Evolutionary conservation across 2,113 vertebrate genomes (phyloP).

Genomic region (Circaetus gallicus): DNA sequence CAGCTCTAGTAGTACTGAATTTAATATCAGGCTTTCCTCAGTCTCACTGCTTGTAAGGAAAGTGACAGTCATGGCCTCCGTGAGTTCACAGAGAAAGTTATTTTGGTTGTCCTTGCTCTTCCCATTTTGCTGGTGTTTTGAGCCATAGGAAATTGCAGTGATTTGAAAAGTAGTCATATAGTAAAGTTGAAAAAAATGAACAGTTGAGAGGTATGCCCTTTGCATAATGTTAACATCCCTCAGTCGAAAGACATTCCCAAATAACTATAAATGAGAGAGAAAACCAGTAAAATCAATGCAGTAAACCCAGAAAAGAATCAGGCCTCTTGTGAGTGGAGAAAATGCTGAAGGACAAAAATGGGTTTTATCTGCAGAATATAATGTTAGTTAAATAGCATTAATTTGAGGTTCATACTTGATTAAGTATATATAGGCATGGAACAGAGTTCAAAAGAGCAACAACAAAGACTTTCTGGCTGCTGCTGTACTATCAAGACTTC

Average conservation of each 20-base stretch:
- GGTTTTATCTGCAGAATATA: background rate
- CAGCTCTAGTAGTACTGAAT: background rate
- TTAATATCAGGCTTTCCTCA: background rate
- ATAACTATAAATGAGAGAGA: background rate
- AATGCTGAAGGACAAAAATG: background rate
- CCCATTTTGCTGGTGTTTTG: background rate
- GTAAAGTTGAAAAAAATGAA: background rate
- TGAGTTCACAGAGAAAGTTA: background rate
- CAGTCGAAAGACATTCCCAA: background rate
- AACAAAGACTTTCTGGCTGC: background rate
- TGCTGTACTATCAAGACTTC: background rate
- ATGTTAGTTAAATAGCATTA: background rate
- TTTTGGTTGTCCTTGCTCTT: background rate
- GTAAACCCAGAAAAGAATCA: background rate
- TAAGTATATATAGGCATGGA: background rate
- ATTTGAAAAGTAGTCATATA: background rate
- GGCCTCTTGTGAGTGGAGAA: background rate
- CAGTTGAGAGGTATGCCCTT: background rate
- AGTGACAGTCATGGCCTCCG: background rate
- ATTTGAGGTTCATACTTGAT: background rate
- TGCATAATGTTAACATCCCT: background rate
- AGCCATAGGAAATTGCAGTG: background rate
- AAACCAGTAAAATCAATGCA: background rate
- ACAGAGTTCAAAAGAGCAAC: background rate
- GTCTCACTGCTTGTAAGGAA: background rate